Conservation (phyloP, 2,888 invertebrate genomes). For the Eristalis arbustorum region DNA sequence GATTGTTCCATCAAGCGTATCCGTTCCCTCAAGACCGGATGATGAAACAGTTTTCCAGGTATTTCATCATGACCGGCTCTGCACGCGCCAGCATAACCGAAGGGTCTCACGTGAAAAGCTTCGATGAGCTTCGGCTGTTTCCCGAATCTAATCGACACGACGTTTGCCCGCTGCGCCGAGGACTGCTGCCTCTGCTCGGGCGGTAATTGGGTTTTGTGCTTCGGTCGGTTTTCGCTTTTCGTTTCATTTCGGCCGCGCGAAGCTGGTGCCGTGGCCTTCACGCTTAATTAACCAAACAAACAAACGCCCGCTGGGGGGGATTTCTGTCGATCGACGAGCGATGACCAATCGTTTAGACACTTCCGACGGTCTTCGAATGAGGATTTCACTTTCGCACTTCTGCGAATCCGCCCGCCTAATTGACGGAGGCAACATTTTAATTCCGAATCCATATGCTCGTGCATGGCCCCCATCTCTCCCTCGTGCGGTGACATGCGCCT, state of each 20-base stretch:
- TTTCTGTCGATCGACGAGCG: background rate
- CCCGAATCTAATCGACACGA: slow-evolving; percentile 10
- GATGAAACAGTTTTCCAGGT: slow-evolving; percentile 1
- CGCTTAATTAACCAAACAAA: slow-evolving; percentile 39
- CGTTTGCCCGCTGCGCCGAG: background rate
- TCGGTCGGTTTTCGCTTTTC: background rate
- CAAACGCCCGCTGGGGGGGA: background rate
- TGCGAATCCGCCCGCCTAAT: background rate
- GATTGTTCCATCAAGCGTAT: background rate
- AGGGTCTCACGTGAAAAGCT: background rate
- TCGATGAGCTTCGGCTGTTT: background rate
- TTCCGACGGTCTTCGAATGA: background rate
- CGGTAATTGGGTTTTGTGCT: slow-evolving; percentile 25
- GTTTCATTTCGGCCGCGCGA: background rate
- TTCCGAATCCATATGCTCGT: background rate
- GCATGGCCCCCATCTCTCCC: background rate
- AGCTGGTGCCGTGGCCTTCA: slow-evolving; percentile 31
- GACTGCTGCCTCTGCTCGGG: background rate
- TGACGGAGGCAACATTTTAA: background rate
- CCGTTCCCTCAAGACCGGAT: background rate
- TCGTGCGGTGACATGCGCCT: background rate
- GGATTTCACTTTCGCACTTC: background rate
- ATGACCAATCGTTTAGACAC: background rate
- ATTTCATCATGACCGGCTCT: slow-evolving; percentile 8
- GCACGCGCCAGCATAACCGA: background rate